Base-by-base conservation (phyloP, 2,888 invertebrate genomes). In the Dryobota labecula region DNA sequence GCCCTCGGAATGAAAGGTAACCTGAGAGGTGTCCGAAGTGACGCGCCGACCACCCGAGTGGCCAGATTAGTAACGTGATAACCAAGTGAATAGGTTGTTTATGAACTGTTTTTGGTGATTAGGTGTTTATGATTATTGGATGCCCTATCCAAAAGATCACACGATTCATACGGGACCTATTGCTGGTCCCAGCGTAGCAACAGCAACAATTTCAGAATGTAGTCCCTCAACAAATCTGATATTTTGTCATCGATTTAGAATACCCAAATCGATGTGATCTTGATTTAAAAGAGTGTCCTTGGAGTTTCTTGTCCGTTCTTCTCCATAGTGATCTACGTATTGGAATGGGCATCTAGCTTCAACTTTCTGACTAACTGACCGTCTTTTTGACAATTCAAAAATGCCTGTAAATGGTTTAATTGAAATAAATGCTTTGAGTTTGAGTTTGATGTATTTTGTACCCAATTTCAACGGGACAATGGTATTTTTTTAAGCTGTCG, bases 51-150 rank as follows among this genome's bases (percentile, higher is more conserved):
- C 84, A 71, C 84, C 82, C 75, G 58, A 41, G 47, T 15, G 38
- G 57, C 30, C 65, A 56, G 83, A 82, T 79, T 74, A 64, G 70
- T 74, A 74, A 78, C 43, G n/a, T 58, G 85, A 80, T 81, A 72
- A 38, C 38, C 1, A 54, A 27, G 57, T 57, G 66, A 60, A 75
- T 66, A 24, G 62, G 24, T 58, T 36, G 38, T 62, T 65, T 72
- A 60, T 24, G 4, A 43, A 20, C 13, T 36, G 27, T 78, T 54
- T 45, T 30, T 1, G 18, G 20, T 36, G 24, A 53, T 67, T 49
- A 45, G 33, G 53, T 65, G 61, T 56, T 53, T n/a, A 11, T 41
- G 36, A 49, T 72, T 57, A 20, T 45, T 30, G 27, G 45, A 20
- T 62, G 13, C 5, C 30, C 27, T 27, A 8, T 51, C 15, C 30